phyloP scores from a whole-genome alignment of 2,888 invertebrate species.

The Torymus texanus region DNA sequence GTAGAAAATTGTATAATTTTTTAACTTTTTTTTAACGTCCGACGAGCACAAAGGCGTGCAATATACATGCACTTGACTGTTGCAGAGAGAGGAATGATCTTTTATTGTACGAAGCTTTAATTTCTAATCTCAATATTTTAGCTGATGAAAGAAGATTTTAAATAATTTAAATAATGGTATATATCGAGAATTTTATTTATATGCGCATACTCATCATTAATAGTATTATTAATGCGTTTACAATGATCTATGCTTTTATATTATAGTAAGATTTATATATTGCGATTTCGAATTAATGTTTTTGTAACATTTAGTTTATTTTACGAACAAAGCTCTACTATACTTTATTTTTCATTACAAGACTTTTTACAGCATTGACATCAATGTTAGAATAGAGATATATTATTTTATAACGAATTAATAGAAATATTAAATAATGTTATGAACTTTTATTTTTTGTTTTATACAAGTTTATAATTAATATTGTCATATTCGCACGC shows the following conservation, averaged over 20 bases:
- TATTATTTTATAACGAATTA: no score
- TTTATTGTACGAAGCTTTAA: no score
- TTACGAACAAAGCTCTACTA: not conserved
- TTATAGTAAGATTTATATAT: slow-evolving; percentile 3
- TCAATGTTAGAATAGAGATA: no score
- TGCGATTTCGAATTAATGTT: slow-evolving; percentile 15
- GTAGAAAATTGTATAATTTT: no score
- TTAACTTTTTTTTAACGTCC: no score
- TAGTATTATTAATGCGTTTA: not conserved
- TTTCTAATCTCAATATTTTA: no score
- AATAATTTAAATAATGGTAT: slow-evolving; percentile 7
- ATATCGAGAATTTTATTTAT: slow-evolving; percentile 2
- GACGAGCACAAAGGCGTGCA: no score
- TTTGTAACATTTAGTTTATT: slow-evolving; percentile 10
- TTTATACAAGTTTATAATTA: not conserved
- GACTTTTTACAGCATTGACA: slow-evolving; percentile 2
- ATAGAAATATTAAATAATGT: no score
- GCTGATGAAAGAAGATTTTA: not conserved
- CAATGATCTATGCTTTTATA: slow-evolving; percentile 1
- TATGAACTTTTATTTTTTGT: no score
- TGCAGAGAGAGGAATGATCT: no score
- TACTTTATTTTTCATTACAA: not conserved
- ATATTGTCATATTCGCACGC: not conserved
- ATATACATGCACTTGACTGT: no score
- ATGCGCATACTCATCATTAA: slow-evolving; percentile 4